A percentile compares a stretch with the other conserved stretches of the same genome.
Evolutionary conservation across 2,113 vertebrate species (phyloP).

Genomic region (Trachemys scripta): DNA sequence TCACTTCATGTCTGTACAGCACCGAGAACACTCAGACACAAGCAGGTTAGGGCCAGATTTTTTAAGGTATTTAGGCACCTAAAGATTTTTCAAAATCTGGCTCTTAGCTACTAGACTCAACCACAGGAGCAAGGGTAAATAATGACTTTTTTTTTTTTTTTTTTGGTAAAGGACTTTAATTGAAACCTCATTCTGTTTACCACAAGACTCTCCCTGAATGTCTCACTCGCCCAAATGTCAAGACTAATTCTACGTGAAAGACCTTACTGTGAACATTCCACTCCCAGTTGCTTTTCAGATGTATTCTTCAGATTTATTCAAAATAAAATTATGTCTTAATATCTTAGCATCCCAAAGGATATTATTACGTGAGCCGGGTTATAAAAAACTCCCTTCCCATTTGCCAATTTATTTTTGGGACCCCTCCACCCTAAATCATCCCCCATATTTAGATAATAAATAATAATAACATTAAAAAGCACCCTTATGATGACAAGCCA

Average conservation of each 20-base stretch:
- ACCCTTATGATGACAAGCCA: constrained; percentile 20
- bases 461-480: constrained; percentile 43
- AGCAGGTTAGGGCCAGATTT: not conserved
- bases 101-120: not conserved
- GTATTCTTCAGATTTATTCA: not conserved
- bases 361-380: not conserved
- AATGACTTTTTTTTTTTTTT: not conserved
- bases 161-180: not conserved
- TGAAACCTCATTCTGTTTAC: not conserved
- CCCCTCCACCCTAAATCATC: not conserved
- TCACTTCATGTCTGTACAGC: not conserved
- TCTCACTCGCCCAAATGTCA: not conserved
- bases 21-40: not conserved
- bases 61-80: not conserved
- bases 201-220: not conserved
- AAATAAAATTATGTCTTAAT: not conserved
- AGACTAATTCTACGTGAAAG: not conserved
- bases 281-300: constrained; percentile 22
- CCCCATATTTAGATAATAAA: constrained; percentile 47
- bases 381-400: constrained; percentile 22
- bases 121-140: not conserved
- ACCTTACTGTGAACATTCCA: not conserved
- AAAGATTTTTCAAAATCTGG: not conserved
- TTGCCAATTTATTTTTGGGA: constrained; percentile 49
- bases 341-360: not conserved